A percentile compares a stretch with the other conserved stretches of the same genome.
phyloP scores from a whole-genome alignment of 2,113 vertebrate genomes.

The Chloroceryle aenea region DNA sequence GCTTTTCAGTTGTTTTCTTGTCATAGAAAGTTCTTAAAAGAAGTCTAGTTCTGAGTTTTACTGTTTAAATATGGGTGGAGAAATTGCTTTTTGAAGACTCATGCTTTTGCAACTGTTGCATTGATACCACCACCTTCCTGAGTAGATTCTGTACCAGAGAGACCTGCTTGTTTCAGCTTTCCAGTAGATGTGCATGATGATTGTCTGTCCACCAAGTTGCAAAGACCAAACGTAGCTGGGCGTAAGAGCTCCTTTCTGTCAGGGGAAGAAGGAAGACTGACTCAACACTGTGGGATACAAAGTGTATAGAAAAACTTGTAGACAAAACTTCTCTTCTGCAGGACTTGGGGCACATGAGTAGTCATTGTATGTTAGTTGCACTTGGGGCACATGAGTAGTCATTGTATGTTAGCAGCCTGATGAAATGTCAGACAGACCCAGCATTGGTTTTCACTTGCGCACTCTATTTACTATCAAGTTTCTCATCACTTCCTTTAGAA shows the following conservation, averaged over 20 bases:
- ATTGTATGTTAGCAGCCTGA: background rate
- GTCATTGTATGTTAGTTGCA: no score
- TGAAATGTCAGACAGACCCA: fast-evolving
- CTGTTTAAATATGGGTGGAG: fast-evolving
- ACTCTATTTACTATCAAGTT: background rate
- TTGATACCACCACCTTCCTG: background rate
- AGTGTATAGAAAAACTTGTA: background rate
- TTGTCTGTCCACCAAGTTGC: background rate
- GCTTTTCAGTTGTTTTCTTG: background rate
- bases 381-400: background rate
- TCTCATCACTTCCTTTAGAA: background rate
- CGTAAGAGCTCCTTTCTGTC: background rate
- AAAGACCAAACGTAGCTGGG: background rate
- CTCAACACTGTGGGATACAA: background rate
- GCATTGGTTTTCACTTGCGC: fast-evolving
- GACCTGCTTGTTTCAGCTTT: background rate
- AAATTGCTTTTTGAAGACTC: background rate
- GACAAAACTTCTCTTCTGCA: background rate
- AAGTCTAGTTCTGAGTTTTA: background rate
- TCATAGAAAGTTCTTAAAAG: background rate
- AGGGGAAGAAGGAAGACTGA: background rate
- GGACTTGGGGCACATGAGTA: no score
- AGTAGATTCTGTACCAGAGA: background rate
- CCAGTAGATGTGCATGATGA: background rate
- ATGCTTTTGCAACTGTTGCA: background rate